These are phyloP conservation scores for Hipposideros larvatus DNA, from an alignment of 2,797 vertebrate species.

Conservation along the genomic window DNA sequence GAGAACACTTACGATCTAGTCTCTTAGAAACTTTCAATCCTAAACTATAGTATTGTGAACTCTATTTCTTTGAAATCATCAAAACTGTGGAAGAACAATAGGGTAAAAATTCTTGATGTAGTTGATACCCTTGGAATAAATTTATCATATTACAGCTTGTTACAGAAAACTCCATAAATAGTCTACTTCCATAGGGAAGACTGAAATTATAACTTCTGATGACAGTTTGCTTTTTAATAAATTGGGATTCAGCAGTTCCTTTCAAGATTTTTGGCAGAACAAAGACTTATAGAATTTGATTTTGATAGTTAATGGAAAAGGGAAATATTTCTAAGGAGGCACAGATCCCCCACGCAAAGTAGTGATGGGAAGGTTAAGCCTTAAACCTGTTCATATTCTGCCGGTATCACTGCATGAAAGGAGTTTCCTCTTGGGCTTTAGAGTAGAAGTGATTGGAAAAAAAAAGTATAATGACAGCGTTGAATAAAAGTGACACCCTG, in stretches of 20 bases:
- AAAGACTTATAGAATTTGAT: neutral
- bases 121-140: neutral
- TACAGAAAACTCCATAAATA: neutral
- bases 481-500: neutral
- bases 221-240: constrained; percentile 21
- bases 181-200: neutral
- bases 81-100: neutral
- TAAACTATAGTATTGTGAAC: neutral
- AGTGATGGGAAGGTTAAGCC: neutral
- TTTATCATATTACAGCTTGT: neutral
- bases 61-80: constrained; percentile 12
- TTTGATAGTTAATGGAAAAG: neutral
- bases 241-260: neutral
- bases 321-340: neutral
- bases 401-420: neutral
- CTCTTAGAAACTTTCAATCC: neutral
- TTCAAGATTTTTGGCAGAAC: constrained; percentile 1
- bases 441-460: neutral
- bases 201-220: neutral
- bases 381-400: neutral
- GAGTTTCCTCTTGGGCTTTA: neutral
- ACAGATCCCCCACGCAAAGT: neutral
- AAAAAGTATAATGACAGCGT: neutral
- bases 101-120: neutral
- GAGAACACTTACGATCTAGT: neutral